Evolutionary conservation across 2,113 vertebrate species (phyloP).

Genomic region (Rhabdomys dilectus): DNA sequence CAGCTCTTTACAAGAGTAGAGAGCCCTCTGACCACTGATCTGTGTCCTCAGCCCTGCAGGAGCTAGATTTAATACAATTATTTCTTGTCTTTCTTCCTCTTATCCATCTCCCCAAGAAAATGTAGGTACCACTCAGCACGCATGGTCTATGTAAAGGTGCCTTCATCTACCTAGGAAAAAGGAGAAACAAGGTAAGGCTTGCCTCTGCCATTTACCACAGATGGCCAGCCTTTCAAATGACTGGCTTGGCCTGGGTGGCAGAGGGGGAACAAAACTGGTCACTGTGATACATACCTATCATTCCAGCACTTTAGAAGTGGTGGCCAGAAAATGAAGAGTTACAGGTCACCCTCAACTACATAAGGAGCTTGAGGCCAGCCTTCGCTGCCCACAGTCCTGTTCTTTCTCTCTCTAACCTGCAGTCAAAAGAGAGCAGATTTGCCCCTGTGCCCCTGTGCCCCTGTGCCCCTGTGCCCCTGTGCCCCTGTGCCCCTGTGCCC

Average conservation of each 20-base stretch:
- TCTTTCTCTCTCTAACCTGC: background rate
- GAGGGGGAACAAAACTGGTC: background rate
- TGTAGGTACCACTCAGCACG: no score
- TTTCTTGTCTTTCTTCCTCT: background rate
- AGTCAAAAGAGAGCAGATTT: background rate
- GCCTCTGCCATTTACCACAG: background rate
- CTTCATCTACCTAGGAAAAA: background rate
- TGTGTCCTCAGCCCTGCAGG: accelerated
- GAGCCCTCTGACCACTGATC: background rate
- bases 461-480: background rate
- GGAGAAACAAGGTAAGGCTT: no score
- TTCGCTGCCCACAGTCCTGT: background rate
- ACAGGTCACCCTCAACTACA: background rate
- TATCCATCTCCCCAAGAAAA: background rate
- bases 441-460: background rate
- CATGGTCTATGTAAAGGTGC: accelerated
- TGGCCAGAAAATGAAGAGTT: background rate
- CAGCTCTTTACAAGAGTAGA: background rate
- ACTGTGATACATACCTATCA: background rate
- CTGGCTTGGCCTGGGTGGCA: background rate
- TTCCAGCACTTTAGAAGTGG: background rate
- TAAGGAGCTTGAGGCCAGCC: background rate
- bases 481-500: background rate
- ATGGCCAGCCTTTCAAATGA: background rate
- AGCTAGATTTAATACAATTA: background rate